Evolutionary conservation across 2,888 invertebrate species (phyloP), one percentile per base, ranked within the genome.

Genomic region (Gymnoscelis rufifasciata): DNA sequence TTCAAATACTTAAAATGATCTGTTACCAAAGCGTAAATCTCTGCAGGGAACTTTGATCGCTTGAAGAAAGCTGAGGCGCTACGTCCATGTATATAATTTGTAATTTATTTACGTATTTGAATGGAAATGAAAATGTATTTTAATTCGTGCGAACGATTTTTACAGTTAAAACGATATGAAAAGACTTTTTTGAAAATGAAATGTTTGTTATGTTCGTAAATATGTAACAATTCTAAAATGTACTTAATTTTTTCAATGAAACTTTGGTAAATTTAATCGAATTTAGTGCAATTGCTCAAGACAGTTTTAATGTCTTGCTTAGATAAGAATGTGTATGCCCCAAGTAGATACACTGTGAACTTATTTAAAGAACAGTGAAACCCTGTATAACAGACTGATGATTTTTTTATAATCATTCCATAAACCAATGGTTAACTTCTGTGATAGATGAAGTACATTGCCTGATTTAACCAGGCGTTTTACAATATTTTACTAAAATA

Each of bases 381-480:
- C 30, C 5, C 31, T 41, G 40, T 51, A 33, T 38, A 46, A 43
- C 26, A 50, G 54, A 55, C 53, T 56, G 52, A 56, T 51, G 51
- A 44, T 49, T 50, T 44, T n/a, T 38, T 58, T 50, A 54, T 51
- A 55, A 69, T 64, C 71, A 69, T 69, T 70, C 69, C 69, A 65
- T 58, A 53, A 52, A 54, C 59, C 59, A 58, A 57, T 61, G 64
- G 63, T 64, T 58, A 60, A 59, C 55, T 61, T 66, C 75, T 78
- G 78, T 78, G 78, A 78, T 78, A 78, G 59, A 61, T 52, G 61
- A 70, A 19, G 66, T 70, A 67, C 68, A 70, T 48, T 38, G 14
- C 27, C 26, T 26, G 26, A 38, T 29, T 10, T 19, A 35, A 35
- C 19, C 35, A 35, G 35, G 35, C 11, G n/a, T 11, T 8, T 26